Base-by-base conservation (phyloP, 1,140 invertebrate genomes). In the Brachionus angularis region DNA sequence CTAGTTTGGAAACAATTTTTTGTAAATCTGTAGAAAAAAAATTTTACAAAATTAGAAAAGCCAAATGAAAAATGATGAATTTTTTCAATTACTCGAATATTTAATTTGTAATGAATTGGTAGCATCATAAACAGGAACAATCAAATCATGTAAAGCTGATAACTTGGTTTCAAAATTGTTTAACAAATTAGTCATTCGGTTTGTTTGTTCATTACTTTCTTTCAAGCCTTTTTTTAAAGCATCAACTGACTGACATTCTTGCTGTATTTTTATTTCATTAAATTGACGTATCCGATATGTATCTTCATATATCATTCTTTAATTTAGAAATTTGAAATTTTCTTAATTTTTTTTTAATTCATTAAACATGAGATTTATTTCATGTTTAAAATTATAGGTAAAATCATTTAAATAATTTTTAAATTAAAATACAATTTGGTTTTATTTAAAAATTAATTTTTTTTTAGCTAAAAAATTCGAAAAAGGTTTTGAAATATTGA, bases 141-240 rank as follows among this genome's bases (percentile, higher is more conserved):
- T 67, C 8, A 67, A 34, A 34, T 67, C 62, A 36, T 67, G 62
- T 50, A 67, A 36, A 3, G 39, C 62, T 1, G 42, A 47, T 12
- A 67, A 23, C 3, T 42, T 39, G 18, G 44, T 21, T 46, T 67
- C 62, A 50, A 67, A 47, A 31, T 46, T 46, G 25, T 67, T 42
- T 23, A 67, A 25, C 29, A 67, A 27, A 50, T 46, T 31, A 34
- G 27, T 47, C 62, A 67, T 67, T 47, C 36, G 33, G 14, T 46
- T 46, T 14, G 62, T 67, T 46, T 67, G 62, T 50, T 67, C 62
- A 21, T 46, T 50, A n/a, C 62, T 67, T 29, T 67, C 62, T 12
- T 4, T 16, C 2, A 67, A 10, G 14, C 62, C 46, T 46, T 50
- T 46, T 21, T 67, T 67, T n/a, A 67, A 14, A 16, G 47, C 42